Conservation (phyloP, 2,888 invertebrate species). For the Xestia ashworthii region DNA sequence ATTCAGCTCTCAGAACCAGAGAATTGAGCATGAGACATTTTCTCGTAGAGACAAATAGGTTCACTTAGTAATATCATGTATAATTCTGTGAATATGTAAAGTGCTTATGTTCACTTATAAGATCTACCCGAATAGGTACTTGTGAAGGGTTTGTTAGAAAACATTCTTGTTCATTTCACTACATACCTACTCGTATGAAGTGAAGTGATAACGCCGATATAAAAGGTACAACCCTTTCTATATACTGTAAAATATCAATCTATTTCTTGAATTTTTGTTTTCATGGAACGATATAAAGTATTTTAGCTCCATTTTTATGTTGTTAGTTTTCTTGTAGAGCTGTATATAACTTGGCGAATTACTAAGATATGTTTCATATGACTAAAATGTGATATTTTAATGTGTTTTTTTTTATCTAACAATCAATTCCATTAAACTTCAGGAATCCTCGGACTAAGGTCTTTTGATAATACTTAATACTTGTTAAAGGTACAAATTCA, state of each 20-base stretch:
- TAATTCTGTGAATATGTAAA: constrained; percentile 22
- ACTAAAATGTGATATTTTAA: background rate
- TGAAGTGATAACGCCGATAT: constrained; percentile 30
- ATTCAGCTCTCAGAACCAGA: background rate
- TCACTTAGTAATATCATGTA: background rate
- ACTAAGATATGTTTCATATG: background rate
- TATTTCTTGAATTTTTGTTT: constrained; percentile 23
- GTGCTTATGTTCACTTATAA: constrained; percentile 10
- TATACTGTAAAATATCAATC: constrained; percentile 6
- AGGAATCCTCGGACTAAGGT: background rate
- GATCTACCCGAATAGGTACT: background rate
- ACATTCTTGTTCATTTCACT: constrained; percentile 25
- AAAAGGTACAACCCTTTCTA: constrained; percentile 19
- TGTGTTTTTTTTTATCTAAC: too few relatives aligned
- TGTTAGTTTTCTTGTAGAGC: constrained; percentile 7
- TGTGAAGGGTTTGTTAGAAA: constrained; percentile 10
- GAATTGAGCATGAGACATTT: background rate
- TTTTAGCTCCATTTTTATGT: constrained; percentile 12
- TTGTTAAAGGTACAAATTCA: background rate
- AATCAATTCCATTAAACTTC: background rate
- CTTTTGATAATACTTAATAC: background rate
- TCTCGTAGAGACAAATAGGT: background rate
- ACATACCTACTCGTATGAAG: constrained; percentile 6
- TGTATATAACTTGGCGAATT: constrained; percentile 1
- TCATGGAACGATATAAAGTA: constrained; percentile 6